These are phyloP conservation scores for Temnothorax nylanderi DNA, from an alignment of 1,140 invertebrate species.

Conservation along the genomic window DNA sequence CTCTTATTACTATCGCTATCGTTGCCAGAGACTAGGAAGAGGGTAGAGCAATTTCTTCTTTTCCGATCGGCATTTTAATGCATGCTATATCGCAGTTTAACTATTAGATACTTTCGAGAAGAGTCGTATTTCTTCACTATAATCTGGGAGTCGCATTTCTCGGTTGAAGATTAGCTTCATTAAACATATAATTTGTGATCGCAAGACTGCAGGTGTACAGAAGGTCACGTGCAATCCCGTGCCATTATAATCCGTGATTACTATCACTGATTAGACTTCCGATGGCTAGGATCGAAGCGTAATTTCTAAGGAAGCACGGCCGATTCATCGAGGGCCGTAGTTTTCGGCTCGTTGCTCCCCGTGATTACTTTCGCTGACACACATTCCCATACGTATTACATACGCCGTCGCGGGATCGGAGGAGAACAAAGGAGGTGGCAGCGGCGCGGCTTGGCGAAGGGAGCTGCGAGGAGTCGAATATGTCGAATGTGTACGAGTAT, in stretches of 20 bases:
- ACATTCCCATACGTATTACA: slow-evolving; percentile 6
- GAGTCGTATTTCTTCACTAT: background rate
- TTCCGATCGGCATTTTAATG: background rate
- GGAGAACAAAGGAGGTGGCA: slow-evolving; percentile 24
- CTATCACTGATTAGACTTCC: slow-evolving; percentile 42
- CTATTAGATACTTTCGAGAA: slow-evolving; percentile 3
- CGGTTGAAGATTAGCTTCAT: slow-evolving; percentile 13
- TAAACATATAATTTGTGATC: slow-evolving; percentile 29
- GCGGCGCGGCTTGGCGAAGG: background rate
- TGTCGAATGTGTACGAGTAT: slow-evolving; percentile 39
- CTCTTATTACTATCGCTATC: background rate
- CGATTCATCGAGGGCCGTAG: background rate
- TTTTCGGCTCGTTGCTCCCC: slow-evolving; percentile 49
- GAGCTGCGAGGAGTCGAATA: background rate
- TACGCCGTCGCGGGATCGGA: background rate
- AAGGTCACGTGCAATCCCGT: slow-evolving; percentile 30
- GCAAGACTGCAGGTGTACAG: background rate
- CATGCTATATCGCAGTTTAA: background rate
- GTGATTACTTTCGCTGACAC: slow-evolving; percentile 50
- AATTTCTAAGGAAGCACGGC: slow-evolving; percentile 35
- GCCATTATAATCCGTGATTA: slow-evolving; percentile 31
- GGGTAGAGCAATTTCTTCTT: background rate
- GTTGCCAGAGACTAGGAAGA: background rate
- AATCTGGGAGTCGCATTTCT: background rate
- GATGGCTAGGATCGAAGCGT: background rate